A percentile compares a stretch with the other conserved stretches of the same genome.
phyloP scores from a whole-genome alignment of 2,888 invertebrate genomes.

The Leucophenga maculata region DNA sequence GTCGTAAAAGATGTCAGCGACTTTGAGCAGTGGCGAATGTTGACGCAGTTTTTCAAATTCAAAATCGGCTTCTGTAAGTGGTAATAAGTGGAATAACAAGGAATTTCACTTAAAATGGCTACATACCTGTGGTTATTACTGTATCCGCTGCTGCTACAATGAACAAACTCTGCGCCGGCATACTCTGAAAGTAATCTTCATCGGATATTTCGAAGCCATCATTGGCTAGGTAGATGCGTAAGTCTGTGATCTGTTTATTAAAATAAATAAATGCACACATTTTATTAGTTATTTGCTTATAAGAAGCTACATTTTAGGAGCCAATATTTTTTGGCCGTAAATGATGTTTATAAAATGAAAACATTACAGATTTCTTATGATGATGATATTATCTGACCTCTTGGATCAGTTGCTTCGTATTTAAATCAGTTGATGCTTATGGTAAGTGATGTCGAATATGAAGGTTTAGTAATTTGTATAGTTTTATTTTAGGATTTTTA shows the following conservation, averaged over 20 bases:
- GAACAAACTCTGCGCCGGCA: constrained; percentile 84
- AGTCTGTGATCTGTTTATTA: constrained; percentile 63
- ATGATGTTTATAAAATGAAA: no score
- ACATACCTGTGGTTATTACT: constrained; percentile 76
- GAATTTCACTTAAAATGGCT: neutral
- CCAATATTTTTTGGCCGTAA: no score
- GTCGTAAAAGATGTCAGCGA: constrained; percentile 81
- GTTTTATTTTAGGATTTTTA: no score
- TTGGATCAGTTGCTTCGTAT: no score
- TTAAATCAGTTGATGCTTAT: no score
- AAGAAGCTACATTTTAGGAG: no score
- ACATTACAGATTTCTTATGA: no score
- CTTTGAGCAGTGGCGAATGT: constrained; percentile 77
- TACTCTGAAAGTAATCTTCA: constrained; percentile 83
- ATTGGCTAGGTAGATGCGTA: constrained; percentile 75
- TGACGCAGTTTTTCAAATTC: constrained; percentile 67
- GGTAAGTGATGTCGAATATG: no score
- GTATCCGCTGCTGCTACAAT: constrained; percentile 75
- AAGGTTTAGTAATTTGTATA: no score
- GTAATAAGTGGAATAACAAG: neutral
- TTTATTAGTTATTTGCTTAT: neutral
- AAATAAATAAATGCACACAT: neutral
- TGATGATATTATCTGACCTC: no score
- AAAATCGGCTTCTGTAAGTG: constrained; percentile 63
- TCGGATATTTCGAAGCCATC: constrained; percentile 83